Base-by-base conservation (phyloP, 2,113 vertebrate genomes). In the Kobus ellipsiprymnus region DNA sequence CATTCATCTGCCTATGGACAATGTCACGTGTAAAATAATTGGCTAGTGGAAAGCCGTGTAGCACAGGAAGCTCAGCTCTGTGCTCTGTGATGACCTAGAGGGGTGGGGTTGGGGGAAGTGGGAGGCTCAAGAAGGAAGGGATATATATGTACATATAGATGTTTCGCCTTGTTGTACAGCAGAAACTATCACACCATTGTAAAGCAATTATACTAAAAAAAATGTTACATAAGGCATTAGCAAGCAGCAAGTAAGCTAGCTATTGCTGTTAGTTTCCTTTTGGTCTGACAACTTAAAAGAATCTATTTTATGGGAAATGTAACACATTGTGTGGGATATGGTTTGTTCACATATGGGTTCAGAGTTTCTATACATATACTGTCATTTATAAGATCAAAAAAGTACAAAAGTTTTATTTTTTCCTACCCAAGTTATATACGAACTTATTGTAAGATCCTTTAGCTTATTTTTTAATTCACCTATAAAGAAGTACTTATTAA, bases 401-500 rank as follows among this genome's bases (percentile, higher is more conserved):
- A 64, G 40, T 78, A 40, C 13, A 97, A 25, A 23, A 78, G 10
- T 27, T 60, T 30, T 1, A 62, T 30, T 82, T 52, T 85, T 82
- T 78, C 30, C 29, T 85, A 40, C 17, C 59, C 25, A 87, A 80
- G 59, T 50, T 64, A 94, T 33, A 54, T 14, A 71, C 87, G 11
- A 95, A 29, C 4, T 64, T 87, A 5, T 67, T 94, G 10, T 15
- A 91, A 93, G 82, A 82, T 5, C 55, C 8, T 30, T 36, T 87
- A 19, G 14, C 14, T 85, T 21, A 50, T 30, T 80, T 60, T 94
- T 96, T 29, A 91, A 77, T 77, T 95, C 52, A 87, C 30, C 21
- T 89, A 11, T 71, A 48, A 87, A 95, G 27, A 87, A 90, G 57
- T 95, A 95, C 74, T 83, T 90, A 87, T 59, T 87, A 44, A 87